Evolutionary conservation across 2,797 vertebrate genomes (phyloP), one percentile per base, ranked within the genome.

Genomic region (Rhinichthys osculus): DNA sequence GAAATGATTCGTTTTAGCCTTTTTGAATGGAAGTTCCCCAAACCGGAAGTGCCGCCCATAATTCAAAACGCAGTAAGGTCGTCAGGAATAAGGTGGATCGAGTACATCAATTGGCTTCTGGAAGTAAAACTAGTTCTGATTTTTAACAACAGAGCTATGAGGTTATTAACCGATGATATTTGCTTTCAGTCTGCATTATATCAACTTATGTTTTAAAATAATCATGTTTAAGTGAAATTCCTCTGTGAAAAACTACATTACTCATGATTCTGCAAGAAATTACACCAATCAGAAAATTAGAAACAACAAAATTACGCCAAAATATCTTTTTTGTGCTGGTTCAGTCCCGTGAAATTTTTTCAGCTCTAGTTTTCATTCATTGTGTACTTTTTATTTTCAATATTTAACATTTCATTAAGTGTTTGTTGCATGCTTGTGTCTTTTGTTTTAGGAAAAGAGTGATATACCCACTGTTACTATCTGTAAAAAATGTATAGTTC

Each of bases 401-500:
- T n/a, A 1, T 21, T 2, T 64, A 19, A 19, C 14, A 33, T 50
- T 50, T 50, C 7, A 21, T 10, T 42, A 54, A 52, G 7, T 54
- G 40, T 66, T 62, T 16, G 70, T 3, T 81, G n/a, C 13, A 64
- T 72, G 33, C 77, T 14, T 86, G 5, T 78, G 23, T 44, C 11
- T 79, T 81, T 57, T 47, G 16, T 73, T 88, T 82, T 87, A 99
- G 97, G 95, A 96, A 50, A 97, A 96, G 92, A 91, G 91, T 0
- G 91, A 97, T 3, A 92, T 96, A 6, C 96, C 96, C 0, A 95
- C 95, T 0, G 95, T 98, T 89, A 98, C 98, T 78, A 95, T 99
- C 88, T 99, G 98, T 93, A 98, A 97, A 94, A 99, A 98, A 92
- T 99, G 98, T 83, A 98, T 99, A 88, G 92, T 94, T 57, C 97